Conservation (phyloP, 1,140 invertebrate species). For the Cotesia vestalis region DNA sequence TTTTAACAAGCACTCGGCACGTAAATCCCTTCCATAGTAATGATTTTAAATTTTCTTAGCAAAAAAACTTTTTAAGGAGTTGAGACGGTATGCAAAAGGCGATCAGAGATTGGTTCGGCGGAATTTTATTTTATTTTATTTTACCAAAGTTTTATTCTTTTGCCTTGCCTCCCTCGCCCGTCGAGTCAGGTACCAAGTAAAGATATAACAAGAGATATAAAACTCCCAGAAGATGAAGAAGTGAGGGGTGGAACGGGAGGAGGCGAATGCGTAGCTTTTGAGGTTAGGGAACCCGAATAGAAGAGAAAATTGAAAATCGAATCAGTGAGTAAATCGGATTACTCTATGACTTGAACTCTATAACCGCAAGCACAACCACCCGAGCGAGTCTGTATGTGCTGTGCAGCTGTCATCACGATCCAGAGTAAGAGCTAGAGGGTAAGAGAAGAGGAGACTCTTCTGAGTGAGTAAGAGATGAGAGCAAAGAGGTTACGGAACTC, state of each 20-base stretch:
- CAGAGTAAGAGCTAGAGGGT: neutral
- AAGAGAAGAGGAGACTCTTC: no score
- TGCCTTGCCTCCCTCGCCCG: neutral
- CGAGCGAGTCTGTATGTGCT: constrained; percentile 18
- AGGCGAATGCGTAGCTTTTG: constrained; percentile 48
- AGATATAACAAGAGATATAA: neutral
- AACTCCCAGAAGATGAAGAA: neutral
- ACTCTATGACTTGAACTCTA: constrained; percentile 48
- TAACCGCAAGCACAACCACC: constrained; percentile 47
- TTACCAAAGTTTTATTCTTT: constrained; percentile 24
- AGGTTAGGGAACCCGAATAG: constrained; percentile 47
- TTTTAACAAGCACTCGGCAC: constrained; percentile 5
- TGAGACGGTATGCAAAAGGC: constrained; percentile 7
- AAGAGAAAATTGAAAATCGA: constrained; percentile 60
- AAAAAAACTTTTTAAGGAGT: constrained; percentile 8
- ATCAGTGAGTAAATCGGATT: constrained; percentile 58
- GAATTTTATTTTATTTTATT: neutral
- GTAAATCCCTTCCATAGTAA: constrained; percentile 9
- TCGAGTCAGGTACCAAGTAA: neutral
- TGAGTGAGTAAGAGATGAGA: no score
- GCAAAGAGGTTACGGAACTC: no score
- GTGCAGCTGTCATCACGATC: neutral
- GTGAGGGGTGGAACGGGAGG: constrained; percentile 23
- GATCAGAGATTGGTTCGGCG: constrained; percentile 19
- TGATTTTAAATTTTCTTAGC: neutral